These are phyloP conservation scores for Shinisaurus crocodilurus DNA, from an alignment of 2,113 vertebrate genomes.

Conservation along the genomic window DNA sequence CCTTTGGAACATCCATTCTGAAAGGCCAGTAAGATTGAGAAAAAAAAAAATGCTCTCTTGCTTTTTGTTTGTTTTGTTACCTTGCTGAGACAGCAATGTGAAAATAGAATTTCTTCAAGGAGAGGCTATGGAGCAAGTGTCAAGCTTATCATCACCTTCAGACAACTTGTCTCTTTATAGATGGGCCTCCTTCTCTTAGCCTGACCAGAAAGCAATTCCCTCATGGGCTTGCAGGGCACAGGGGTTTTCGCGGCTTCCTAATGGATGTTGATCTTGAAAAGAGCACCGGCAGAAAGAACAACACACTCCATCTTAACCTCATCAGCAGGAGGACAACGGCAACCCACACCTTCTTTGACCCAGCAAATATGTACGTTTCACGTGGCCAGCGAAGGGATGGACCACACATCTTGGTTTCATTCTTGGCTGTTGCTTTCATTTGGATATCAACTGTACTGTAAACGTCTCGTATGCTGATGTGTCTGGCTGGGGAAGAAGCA, in stretches of 20 bases:
- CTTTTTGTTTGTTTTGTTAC: not conserved
- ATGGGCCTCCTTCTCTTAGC: slow-evolving; percentile 7
- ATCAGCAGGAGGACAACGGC: slow-evolving; percentile 18
- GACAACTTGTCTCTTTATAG: slow-evolving; percentile 9
- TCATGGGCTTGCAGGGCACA: not conserved
- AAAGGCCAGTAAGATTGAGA: not conserved
- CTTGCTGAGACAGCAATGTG: slow-evolving; percentile 16
- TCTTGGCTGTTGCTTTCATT: not conserved
- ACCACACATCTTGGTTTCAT: not conserved
- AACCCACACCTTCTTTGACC: not conserved
- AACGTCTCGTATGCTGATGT: not conserved
- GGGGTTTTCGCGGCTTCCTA: slow-evolving; percentile 9
- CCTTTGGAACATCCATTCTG: not conserved
- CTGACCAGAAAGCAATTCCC: slow-evolving; percentile 37
- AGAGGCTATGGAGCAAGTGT: slow-evolving; percentile 16
- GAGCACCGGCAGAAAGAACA: slow-evolving; percentile 14
- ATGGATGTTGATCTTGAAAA: slow-evolving; percentile 45
- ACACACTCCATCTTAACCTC: slow-evolving; percentile 11
- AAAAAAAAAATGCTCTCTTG: slow-evolving; percentile 8
- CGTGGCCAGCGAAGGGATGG: not conserved
- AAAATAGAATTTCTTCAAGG: slow-evolving; percentile 44
- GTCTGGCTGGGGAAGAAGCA: not conserved
- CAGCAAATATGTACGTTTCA: not conserved
- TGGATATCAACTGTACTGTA: not conserved
- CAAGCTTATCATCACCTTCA: slow-evolving; percentile 13